Conservation (phyloP, 2,888 invertebrate species). For the Aproaerema taeniolella region DNA sequence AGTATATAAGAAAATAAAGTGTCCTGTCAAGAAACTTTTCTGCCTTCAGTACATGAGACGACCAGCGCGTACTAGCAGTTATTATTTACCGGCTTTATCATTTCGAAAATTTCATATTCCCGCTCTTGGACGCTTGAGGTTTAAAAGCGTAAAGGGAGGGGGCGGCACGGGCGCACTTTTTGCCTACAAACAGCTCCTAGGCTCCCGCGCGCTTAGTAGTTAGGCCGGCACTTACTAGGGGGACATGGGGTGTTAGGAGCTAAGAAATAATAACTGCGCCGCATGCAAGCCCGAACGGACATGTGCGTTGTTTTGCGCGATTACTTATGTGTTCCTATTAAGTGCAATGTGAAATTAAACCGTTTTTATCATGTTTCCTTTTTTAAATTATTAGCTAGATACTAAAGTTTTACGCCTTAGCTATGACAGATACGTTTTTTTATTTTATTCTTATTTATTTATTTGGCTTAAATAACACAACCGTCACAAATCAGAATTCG, state of each 20-base stretch:
- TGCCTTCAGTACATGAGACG: conserved; percentile 54
- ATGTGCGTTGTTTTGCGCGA: conserved; percentile 15
- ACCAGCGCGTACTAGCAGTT: conserved; percentile 69
- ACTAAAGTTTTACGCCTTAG: too few relatives aligned
- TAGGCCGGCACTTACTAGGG: conserved; percentile 48
- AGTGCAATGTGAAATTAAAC: conserved; percentile 11
- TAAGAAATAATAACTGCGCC: conserved; percentile 70
- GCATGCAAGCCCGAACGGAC: conserved; percentile 53
- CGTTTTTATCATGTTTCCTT: conserved; percentile 3
- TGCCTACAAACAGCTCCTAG: conserved; percentile 20
- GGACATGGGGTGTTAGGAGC: conserved; percentile 51
- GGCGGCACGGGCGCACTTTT: conserved; percentile 49
- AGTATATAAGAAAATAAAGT: not conserved
- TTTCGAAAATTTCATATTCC: conserved; percentile 78
- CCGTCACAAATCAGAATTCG: not conserved
- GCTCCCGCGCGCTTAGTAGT: conserved; percentile 60
- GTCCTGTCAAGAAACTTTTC: conserved; percentile 27
- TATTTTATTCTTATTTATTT: not conserved
- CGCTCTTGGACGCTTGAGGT: conserved; percentile 76
- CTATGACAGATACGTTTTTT: too few relatives aligned
- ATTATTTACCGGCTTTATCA: conserved; percentile 78
- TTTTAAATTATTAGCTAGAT: too few relatives aligned
- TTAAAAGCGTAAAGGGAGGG: conserved; percentile 69
- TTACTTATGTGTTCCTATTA: conserved; percentile 15
- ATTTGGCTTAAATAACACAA: too few relatives aligned